Evolutionary conservation across 2,113 vertebrate species (phyloP).

Genomic region (Alexandromys fortis): DNA sequence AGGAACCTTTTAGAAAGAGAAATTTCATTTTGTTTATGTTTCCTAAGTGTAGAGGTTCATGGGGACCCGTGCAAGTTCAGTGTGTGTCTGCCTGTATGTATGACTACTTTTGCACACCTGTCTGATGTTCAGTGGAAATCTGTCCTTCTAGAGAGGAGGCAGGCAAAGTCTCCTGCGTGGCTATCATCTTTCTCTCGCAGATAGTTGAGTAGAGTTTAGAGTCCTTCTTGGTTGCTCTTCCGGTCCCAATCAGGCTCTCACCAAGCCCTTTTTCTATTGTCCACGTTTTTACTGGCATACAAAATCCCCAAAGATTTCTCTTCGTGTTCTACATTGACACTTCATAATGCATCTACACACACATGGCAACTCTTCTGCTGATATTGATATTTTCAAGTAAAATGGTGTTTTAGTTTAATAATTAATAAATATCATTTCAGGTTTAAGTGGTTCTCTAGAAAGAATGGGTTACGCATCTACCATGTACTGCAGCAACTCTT

Average conservation of each 20-base stretch:
- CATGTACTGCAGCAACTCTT: neutral
- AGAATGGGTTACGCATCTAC: neutral
- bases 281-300: slow-evolving; percentile 30
- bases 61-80: no score
- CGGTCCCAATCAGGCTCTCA: neutral
- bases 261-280: neutral
- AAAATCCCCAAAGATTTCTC: slow-evolving; percentile 26
- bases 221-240: neutral
- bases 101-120: neutral
- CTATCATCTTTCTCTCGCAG: no score
- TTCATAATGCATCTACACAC: neutral
- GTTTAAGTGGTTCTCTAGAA: slow-evolving; percentile 16
- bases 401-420: neutral
- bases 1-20: neutral
- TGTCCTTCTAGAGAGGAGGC: neutral
- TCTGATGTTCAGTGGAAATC: neutral
- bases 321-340: slow-evolving; percentile 16
- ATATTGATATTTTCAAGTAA: neutral
- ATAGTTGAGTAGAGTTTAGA: neutral
- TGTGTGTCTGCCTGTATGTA: neutral
- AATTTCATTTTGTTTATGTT: slow-evolving; percentile 1
- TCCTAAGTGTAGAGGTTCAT: neutral
- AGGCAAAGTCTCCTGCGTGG: neutral
- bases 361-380: neutral
- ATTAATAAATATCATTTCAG: slow-evolving; percentile 36